Percentiles rank a stretch among this genome's conserved stretches.
Conservation (phyloP, 2,797 vertebrate species). For the Ctenosaura bakeri region DNA sequence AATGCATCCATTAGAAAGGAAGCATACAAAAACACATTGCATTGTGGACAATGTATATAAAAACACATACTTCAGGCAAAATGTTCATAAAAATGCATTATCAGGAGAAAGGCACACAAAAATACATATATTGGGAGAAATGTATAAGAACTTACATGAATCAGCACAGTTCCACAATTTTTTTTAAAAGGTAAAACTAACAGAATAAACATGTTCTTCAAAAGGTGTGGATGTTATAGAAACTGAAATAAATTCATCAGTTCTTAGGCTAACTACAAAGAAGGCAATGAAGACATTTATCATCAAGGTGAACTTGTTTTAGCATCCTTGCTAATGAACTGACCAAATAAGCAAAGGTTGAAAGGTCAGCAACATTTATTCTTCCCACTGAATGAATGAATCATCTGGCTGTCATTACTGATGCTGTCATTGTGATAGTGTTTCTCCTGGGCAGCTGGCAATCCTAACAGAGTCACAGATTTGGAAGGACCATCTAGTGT, state of each 20-base stretch:
- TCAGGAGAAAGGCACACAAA: not conserved
- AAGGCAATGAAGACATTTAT: not conserved
- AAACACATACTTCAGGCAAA: no score
- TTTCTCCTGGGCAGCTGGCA: not conserved
- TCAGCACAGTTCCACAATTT: not conserved
- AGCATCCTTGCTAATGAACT: not conserved
- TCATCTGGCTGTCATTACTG: not conserved
- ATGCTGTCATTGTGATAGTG: not conserved
- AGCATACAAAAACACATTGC: not conserved
- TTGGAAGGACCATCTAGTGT: not conserved
- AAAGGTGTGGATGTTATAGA: not conserved
- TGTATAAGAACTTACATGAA: not conserved
- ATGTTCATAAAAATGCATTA: no score
- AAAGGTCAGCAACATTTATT: not conserved
- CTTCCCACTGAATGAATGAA: not conserved
- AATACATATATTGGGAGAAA: not conserved
- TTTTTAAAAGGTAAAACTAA: not conserved
- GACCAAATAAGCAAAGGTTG: not conserved
- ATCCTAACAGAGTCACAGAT: not conserved
- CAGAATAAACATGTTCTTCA: not conserved
- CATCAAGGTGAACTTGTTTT: not conserved
- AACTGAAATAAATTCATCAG: not conserved
- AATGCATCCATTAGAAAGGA: not conserved
- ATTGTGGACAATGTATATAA: not conserved
- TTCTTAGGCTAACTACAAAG: not conserved